Evolutionary conservation across 2,113 vertebrate species (phyloP), one percentile per base, ranked within the genome.

Genomic region (Bubalus kerabau): DNA sequence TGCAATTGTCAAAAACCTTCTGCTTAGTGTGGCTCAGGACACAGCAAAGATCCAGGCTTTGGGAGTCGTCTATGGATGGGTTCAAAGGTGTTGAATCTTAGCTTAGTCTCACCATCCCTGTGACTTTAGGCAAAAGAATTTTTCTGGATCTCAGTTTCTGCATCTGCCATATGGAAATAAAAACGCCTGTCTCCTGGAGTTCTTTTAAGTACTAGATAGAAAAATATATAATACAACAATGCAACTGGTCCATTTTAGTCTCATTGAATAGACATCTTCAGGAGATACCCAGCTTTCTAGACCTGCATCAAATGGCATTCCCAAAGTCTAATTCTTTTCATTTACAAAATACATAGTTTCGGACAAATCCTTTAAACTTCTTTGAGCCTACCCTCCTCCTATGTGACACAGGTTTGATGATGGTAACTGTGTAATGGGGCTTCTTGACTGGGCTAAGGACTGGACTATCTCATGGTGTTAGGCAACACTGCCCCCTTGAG

Each of bases 401-500:
- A 32, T 11, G 15, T 87, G 46, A 94, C 78, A 82, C 13, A 30
- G 52, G 11, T 93, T 88, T 97, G 56, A 82, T 86, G 40, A 32
- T 19, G 74, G 11, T 40, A 89, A 85, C 89, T 89, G 74, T 92
- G 62, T 57, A 83, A 74, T 71, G 80, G 90, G 87, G 46, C 23
- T 71, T 96, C 54, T 81, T 43, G 67, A 57, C 36, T 36, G 36
- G 36, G 36, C 28, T 46, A 40, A 7, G 8, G n/a, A 19, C 26
- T 60, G 30, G 83, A 52, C 67, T 89, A 52, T 19, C 48, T 71
- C 40, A 14, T 48, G 87, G 46, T 64, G 21, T 86, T 85, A 87
- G 94, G 56, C 83, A 96, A 94, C 83, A 95, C 84, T 81, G 90
- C 84, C 90, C 91, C 80, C 78, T 89, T 3, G 13, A 96, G 97